Evolutionary conservation across 1,140 invertebrate species (phyloP), one percentile per base, ranked within the genome.

Genomic region (Bombus haemorrhoidalis): DNA sequence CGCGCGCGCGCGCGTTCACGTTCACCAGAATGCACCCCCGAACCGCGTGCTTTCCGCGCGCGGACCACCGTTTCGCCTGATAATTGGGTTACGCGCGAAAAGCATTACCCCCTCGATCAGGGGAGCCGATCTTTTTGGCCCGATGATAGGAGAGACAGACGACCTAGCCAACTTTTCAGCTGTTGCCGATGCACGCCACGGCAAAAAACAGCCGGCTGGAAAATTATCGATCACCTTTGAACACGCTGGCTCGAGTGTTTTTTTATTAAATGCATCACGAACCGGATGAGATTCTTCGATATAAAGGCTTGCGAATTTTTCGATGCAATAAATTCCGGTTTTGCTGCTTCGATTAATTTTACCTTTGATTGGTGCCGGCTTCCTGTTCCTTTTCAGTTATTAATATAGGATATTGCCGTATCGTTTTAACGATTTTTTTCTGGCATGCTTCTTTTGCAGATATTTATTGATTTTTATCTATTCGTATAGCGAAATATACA

Each of bases 51-150:
- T 57, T 77, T 69, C 22, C 62, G 53, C 47, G 59, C 5, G 34
- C 73, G 74, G 28, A 34, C 64, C 73, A 1, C 53, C 81, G 74
- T 83, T 83, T 57, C 74, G 74, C 62, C 39, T 69, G 77, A 80
- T 85, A 85, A 85, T 85, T 80, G 83, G 76, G 83, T 85, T 85
- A 85, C 75, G 76, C 83, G 83, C 68, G 75, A 76, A 85, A 85
- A 80, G 66, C 83, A 85, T 85, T 85, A 83, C 64, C 74, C 74
- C 81, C 64, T 74, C 62, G 47, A 83, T 77, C 43, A 8, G 25
- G 62, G 66, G 43, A 53, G 15, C 25, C 43, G 39, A 78, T 78
- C 62, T 78, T 83, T 78, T 64, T 41, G 18, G 37, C 8, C 13
- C 66, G 74, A 78, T 83, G 37, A 78, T 68, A 41, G 34, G 47